A percentile compares a stretch with the other conserved stretches of the same genome.
phyloP scores from a whole-genome alignment of 2,797 vertebrate species.

The Eurystomus glaucurus region DNA sequence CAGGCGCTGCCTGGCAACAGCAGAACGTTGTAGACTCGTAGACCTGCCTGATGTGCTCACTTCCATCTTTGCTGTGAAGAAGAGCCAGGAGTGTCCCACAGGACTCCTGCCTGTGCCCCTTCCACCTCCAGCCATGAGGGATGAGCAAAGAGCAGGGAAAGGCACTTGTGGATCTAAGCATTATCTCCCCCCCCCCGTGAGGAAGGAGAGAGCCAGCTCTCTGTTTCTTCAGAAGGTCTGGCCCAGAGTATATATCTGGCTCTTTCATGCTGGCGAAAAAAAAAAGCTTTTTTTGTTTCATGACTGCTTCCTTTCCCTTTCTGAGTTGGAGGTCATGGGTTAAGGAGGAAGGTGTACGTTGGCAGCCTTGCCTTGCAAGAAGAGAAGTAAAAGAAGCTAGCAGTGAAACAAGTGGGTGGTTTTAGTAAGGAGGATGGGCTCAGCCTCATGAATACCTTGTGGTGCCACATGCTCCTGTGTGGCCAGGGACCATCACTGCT shows the following conservation, averaged over 20 bases:
- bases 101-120: neutral
- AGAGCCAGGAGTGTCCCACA: neutral
- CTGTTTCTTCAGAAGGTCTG: neutral
- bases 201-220: neutral
- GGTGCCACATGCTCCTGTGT: rapidly evolving
- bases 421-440: neutral
- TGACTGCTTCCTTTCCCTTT: neutral
- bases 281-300: neutral
- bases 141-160: neutral
- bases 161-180: neutral
- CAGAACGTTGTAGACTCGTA: neutral
- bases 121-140: neutral
- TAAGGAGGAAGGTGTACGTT: neutral
- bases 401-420: neutral
- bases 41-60: rapidly evolving
- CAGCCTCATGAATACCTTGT: rapidly evolving
- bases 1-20: neutral
- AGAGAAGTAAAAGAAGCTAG: neutral
- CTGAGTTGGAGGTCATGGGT: neutral
- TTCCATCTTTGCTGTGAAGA: neutral
- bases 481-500: rapidly evolving
- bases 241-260: neutral
- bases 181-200: neutral
- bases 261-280: neutral
- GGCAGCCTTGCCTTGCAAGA: neutral